A percentile compares a stretch with the other conserved stretches of the same genome.
These are phyloP conservation scores for Tenebrio molitor DNA, from an alignment of 1,140 invertebrate genomes.

Conservation along the genomic window DNA sequence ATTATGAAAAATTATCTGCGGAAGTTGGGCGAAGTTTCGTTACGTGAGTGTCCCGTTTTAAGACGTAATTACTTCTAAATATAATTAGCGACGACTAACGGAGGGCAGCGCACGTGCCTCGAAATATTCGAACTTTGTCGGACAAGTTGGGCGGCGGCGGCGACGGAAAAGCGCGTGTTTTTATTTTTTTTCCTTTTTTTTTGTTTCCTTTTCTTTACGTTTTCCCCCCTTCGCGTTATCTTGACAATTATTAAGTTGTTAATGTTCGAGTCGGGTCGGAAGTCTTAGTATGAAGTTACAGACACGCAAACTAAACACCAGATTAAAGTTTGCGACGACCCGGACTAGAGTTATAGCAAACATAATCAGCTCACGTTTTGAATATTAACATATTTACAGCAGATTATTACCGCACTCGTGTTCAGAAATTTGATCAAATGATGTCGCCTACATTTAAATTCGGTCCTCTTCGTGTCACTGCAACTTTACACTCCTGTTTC, in stretches of 20 bases:
- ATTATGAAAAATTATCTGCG: slow-evolving; percentile 33
- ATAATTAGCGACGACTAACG: slow-evolving; percentile 14
- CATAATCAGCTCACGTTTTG: slow-evolving; percentile 53
- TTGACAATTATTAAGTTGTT: slow-evolving; percentile 41
- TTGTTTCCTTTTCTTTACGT: neutral
- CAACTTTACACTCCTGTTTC: too few relatives aligned
- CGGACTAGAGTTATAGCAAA: slow-evolving; percentile 48
- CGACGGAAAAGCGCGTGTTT: neutral
- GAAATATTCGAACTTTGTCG: slow-evolving; percentile 25
- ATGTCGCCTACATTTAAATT: slow-evolving; percentile 6
- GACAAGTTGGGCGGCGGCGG: neutral
- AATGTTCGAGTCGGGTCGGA: slow-evolving; percentile 38
- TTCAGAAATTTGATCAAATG: slow-evolving; percentile 24
- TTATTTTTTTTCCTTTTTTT: slow-evolving; percentile 8
- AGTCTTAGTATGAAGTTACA: slow-evolving; percentile 48
- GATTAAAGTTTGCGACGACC: slow-evolving; percentile 51
- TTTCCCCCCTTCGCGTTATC: slow-evolving; percentile 28
- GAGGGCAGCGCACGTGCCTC: slow-evolving; percentile 6
- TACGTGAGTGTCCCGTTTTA: slow-evolving; percentile 32
- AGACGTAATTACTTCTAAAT: slow-evolving; percentile 37
- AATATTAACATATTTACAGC: slow-evolving; percentile 53
- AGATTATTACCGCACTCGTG: slow-evolving; percentile 45
- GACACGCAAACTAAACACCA: slow-evolving; percentile 50
- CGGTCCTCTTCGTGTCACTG: neutral
- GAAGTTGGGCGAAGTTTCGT: slow-evolving; percentile 14